phyloP scores from a whole-genome alignment of 1,140 invertebrate genomes.

The Drosophila mauritiana region DNA sequence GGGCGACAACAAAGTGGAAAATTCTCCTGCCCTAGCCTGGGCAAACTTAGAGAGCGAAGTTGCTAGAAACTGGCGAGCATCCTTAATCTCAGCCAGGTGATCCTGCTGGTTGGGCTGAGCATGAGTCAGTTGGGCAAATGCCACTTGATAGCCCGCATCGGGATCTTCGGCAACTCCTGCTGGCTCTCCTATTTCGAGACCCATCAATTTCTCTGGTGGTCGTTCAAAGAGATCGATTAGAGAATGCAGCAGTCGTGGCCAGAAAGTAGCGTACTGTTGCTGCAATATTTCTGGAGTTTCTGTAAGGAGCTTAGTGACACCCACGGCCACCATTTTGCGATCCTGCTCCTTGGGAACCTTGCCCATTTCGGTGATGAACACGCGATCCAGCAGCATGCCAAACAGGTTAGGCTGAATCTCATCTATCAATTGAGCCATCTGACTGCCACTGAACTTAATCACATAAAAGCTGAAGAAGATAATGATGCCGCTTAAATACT shows the following conservation, averaged over 20 bases:
- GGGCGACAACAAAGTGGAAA: constrained; percentile 84
- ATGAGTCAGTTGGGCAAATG: constrained; percentile 94
- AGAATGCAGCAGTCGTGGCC: constrained; percentile 87
- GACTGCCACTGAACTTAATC: constrained; percentile 90
- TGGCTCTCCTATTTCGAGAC: constrained; percentile 89
- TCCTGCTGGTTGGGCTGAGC: constrained; percentile 91
- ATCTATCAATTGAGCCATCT: constrained; percentile 92
- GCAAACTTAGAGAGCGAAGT: constrained; percentile 88
- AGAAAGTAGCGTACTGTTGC: constrained; percentile 62
- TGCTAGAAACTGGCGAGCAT: constrained; percentile 89
- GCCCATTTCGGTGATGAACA: constrained; percentile 93
- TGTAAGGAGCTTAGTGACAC: constrained; percentile 93
- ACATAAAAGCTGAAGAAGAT: constrained; percentile 95
- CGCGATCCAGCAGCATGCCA: constrained; percentile 95
- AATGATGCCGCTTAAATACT: constrained; percentile 95
- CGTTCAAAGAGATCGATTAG: constrained; percentile 95
- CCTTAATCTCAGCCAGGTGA: constrained; percentile 87
- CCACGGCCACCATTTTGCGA: constrained; percentile 95
- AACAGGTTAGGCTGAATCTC: constrained; percentile 97
- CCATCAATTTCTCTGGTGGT: constrained; percentile 90
- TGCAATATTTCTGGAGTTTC: constrained; percentile 87
- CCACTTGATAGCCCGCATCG: constrained; percentile 92
- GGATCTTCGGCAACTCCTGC: constrained; percentile 91
- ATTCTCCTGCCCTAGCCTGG: constrained; percentile 87
- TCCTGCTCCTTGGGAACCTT: constrained; percentile 93